Base-by-base conservation (phyloP, 2,113 vertebrate species). In the Urocolius indicus region DNA sequence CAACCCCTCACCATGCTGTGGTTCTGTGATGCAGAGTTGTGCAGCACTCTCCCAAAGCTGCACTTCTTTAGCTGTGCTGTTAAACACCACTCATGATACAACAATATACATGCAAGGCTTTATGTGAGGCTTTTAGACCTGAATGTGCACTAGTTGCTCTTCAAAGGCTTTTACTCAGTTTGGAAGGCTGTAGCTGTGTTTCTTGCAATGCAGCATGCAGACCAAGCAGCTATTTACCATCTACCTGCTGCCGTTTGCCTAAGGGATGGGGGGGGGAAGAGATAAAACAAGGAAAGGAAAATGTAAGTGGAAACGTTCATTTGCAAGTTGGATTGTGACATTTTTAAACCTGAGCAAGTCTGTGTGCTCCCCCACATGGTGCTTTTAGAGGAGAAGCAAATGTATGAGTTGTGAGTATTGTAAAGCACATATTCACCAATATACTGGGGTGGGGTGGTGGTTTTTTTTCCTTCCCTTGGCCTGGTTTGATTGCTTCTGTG, bases 171-270 rank as follows among this genome's bases (percentile, higher is more conserved):
- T 34, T 30, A 16, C 2, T 0, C 6, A 21, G n/a, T n/a, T n/a
- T 18, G 41, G 55, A 51, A 22, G 34, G 16, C 18, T 4, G 19
- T 30, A 27, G 6, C 0, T 17, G 0, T 3, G 8, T 57, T 23
- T 45, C 66, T 41, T 6, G 20, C 29, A 4, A 41, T 46, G 38
- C n/a, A 14, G 4, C 49, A 3, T 9, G 49, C 43, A 58, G 58
- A n/a, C 9, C 1, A 2, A 23, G 36, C 5, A 21, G 26, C 57
- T 43, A 2, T 43, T 72, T 15, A 26, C n/a, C 46, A 21, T 16
- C 38, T 54, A 46, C 74, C 82, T 73, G 58, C 41, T 72, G 20
- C 43, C 3, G 19, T n/a, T 59, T 27, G 11, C n/a, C 41, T 21
- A 20, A 81, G 17, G 13, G 30, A 49, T n/a, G n/a, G n/a, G n/a